phyloP scores from a whole-genome alignment of 2,797 vertebrate genomes.

The Hippoglossus hippoglossus region DNA sequence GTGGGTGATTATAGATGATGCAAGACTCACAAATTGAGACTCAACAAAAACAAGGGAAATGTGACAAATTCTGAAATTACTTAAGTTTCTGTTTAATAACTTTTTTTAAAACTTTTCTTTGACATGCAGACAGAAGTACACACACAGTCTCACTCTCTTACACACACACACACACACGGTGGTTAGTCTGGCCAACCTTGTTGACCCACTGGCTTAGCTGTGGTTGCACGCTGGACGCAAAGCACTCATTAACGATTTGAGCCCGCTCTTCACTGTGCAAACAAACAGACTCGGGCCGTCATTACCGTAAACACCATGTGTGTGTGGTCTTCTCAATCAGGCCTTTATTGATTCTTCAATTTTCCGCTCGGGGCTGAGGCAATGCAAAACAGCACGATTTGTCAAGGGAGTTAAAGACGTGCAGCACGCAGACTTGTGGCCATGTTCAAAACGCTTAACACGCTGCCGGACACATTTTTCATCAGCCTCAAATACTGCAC shows the following conservation, averaged over 20 bases:
- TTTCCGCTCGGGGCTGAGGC: conserved; percentile 53
- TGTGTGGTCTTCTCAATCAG: conserved; percentile 77
- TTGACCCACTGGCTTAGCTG: conserved; percentile 83
- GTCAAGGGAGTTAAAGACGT: conserved; percentile 50
- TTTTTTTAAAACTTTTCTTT: conserved; percentile 23
- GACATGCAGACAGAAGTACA: conserved; percentile 45
- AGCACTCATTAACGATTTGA: conserved; percentile 84
- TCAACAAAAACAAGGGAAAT: conserved; percentile 22
- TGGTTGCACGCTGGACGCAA: conserved; percentile 82
- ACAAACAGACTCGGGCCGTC: conserved; percentile 79
- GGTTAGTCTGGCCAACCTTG: conserved; percentile 80
- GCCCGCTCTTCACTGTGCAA: conserved; percentile 80
- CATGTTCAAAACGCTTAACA: conserved; percentile 58
- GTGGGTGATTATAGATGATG: conserved; percentile 40
- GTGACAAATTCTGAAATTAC: conserved; percentile 37
- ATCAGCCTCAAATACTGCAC: conserved; percentile 64
- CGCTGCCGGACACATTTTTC: conserved; percentile 60
- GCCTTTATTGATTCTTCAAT: conserved; percentile 76
- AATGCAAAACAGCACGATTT: conserved; percentile 47
- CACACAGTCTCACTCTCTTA: conserved; percentile 32
- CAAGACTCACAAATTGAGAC: conserved; percentile 38
- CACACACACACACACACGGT: conserved; percentile 53
- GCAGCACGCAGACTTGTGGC: conserved; percentile 58
- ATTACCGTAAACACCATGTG: conserved; percentile 77
- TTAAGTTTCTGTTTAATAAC: conserved; percentile 30